Conservation (phyloP, 2,888 invertebrate species). For the Scaptomyza reducta region DNA sequence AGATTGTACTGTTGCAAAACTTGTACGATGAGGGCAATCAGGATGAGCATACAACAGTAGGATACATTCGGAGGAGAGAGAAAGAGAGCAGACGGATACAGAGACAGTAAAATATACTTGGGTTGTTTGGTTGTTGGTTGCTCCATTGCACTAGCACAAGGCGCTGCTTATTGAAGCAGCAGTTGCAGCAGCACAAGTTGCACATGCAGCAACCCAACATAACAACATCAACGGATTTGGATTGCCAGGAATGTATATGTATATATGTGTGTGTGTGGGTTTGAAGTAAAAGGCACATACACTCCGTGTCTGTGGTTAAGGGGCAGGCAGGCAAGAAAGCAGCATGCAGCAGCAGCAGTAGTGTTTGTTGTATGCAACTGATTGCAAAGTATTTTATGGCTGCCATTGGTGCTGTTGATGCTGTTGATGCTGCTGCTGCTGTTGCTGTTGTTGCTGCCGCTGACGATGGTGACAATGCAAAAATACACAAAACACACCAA, state of each 20-base stretch:
- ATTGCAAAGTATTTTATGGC: slow-evolving; percentile 77
- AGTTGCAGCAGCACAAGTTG: slow-evolving; percentile 30
- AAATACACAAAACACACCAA: slow-evolving; percentile 47
- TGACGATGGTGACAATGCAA: slow-evolving; percentile 57
- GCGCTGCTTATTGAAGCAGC: slow-evolving; percentile 37
- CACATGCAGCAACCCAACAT: slow-evolving; percentile 28
- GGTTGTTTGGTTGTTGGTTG: slow-evolving; percentile 27
- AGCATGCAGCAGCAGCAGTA: slow-evolving; percentile 30
- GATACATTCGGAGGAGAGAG: slow-evolving; percentile 3
- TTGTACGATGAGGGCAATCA: slow-evolving; percentile 11
- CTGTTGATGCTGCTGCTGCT: slow-evolving; percentile 24
- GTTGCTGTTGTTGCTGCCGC: slow-evolving; percentile 35
- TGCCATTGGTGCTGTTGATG: slow-evolving; percentile 34
- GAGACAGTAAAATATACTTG: slow-evolving; percentile 55
- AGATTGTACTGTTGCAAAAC: slow-evolving; percentile 21
- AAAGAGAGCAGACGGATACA: slow-evolving; percentile 18
- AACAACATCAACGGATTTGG: slow-evolving; percentile 45
- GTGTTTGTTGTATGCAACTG: slow-evolving; percentile 75
- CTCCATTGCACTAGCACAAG: slow-evolving; percentile 42
- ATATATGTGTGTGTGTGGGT: slow-evolving; percentile 18
- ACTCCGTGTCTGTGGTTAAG: slow-evolving; percentile 33
- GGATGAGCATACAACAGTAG: slow-evolving; percentile 42
- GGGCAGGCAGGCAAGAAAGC: slow-evolving; percentile 16
- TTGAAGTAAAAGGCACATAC: slow-evolving; percentile 22
- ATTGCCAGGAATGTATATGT: slow-evolving; percentile 23